Evolutionary conservation across 2,113 vertebrate species (phyloP), one percentile per base, ranked within the genome.

Genomic region (Cebus imitator): DNA sequence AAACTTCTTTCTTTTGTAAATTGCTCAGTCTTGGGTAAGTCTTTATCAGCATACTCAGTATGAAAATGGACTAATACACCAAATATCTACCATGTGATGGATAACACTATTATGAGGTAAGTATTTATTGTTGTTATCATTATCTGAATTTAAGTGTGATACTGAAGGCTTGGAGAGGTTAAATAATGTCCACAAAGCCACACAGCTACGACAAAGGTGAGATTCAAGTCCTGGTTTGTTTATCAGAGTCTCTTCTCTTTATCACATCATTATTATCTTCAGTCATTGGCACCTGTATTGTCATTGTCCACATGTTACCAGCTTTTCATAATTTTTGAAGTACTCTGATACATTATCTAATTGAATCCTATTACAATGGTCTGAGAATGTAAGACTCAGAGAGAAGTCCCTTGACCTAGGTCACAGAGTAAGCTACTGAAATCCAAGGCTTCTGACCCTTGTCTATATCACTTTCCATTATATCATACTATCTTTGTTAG

Each of bases 281-380:
- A 55, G 50, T 96, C 52, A 72, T 87, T 86, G 70, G 43, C 55
- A 86, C 90, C 32, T 78, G 13, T 91, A 88, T 94, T 91, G 64
- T 75, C 55, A 89, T 58, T 87, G 58, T 52, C 32, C 43, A 40
- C 50, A 86, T 70, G 12, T 61, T n/a, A 87, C 73, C 83, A 90
- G 17, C 5, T 57, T 32, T 73, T 93, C 45, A 48, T 66, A 91
- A 35, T 20, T 93, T 96, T 81, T 87, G 52, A 84, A 88, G 30
- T 73, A 32, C 68, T 91, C 61, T n/a, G 27, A 79, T 40, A 88
- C 40, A 93, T 58, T 81, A 78, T 95, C 35, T 78, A 30, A 52
- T 35, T 84, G 55, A 91, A 84, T 93, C 7, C n/a, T 87, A 75
- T 78, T 93, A 91, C 64, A 94, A 58, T 79, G 30, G 3, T 73